phyloP scores from a whole-genome alignment of 2,797 vertebrate genomes.

The Sebastes alutus region DNA sequence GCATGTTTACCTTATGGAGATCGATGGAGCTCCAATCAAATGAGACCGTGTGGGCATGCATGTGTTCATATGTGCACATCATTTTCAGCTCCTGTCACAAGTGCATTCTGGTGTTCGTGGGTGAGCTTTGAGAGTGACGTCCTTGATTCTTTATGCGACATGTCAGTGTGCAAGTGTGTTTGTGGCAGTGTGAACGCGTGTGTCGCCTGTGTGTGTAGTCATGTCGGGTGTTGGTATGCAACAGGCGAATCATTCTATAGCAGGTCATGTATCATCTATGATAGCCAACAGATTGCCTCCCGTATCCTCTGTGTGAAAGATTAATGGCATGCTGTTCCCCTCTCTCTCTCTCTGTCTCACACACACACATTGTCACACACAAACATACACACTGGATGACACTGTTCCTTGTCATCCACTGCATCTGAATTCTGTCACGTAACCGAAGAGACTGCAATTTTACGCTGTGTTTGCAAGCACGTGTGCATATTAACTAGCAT shows the following conservation, averaged over 20 bases:
- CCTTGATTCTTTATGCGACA: constrained; percentile 24
- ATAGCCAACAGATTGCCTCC: constrained; percentile 79
- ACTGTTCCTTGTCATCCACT: constrained; percentile 26
- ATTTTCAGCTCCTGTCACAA: background rate
- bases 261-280: constrained; percentile 81
- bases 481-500: background rate
- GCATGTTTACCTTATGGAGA: constrained; percentile 4
- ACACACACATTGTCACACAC: background rate
- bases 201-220: background rate
- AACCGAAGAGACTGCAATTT: constrained; percentile 2
- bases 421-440: constrained; percentile 28
- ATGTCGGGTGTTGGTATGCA: constrained; percentile 68
- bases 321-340: constrained; percentile 69
- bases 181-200: constrained; percentile 5
- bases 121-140: constrained; percentile 11
- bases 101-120: background rate
- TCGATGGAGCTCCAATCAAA: constrained; percentile 9
- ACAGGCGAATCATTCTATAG: constrained; percentile 67
- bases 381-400: background rate
- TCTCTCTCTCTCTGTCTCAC: background rate
- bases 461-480: background rate
- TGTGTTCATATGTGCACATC: background rate
- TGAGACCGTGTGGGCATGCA: background rate
- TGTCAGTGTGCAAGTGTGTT: background rate
- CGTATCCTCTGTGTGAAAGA: constrained; percentile 74